phyloP scores from a whole-genome alignment of 1,140 invertebrate species.

The Nebria ingens region DNA sequence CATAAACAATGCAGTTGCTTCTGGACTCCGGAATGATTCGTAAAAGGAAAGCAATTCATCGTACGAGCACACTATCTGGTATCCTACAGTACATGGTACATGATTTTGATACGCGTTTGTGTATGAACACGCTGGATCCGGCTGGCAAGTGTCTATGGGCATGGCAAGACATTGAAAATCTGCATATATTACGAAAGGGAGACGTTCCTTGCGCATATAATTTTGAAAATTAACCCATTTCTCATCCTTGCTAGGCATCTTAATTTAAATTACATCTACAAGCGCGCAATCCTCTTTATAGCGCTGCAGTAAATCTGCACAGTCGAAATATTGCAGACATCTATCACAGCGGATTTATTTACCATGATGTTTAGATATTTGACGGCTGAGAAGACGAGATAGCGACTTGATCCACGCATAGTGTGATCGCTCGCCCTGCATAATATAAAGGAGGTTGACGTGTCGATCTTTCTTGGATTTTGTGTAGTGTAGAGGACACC shows the following conservation, averaged over 20 bases:
- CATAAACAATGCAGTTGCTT: not conserved
- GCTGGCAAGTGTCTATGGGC: constrained; percentile 1
- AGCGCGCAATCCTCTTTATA: not conserved
- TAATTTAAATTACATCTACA: constrained; percentile 1
- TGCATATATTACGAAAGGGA: constrained; percentile 19
- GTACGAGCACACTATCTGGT: not conserved
- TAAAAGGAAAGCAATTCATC: not conserved
- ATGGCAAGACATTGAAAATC: constrained; percentile 15
- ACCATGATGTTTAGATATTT: constrained; percentile 14
- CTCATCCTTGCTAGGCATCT: constrained; percentile 12
- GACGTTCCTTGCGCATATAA: constrained; percentile 12
- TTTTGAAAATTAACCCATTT: constrained; percentile 18
- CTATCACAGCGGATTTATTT: constrained; percentile 17
- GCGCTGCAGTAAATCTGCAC: constrained; percentile 9
- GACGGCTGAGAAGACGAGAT: constrained; percentile 14
- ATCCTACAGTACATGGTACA: not conserved
- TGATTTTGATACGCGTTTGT: not conserved
- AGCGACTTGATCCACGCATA: constrained; percentile 16
- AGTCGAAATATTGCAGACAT: constrained; percentile 18
- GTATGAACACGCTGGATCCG: not conserved
- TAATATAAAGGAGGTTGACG: not conserved
- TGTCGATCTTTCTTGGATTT: not conserved
- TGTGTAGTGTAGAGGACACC: not conserved
- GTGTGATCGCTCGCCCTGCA: constrained; percentile 7
- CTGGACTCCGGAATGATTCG: not conserved